Evolutionary conservation across 1,140 invertebrate species (phyloP).

Genomic region (Choristoneura fumiferana): DNA sequence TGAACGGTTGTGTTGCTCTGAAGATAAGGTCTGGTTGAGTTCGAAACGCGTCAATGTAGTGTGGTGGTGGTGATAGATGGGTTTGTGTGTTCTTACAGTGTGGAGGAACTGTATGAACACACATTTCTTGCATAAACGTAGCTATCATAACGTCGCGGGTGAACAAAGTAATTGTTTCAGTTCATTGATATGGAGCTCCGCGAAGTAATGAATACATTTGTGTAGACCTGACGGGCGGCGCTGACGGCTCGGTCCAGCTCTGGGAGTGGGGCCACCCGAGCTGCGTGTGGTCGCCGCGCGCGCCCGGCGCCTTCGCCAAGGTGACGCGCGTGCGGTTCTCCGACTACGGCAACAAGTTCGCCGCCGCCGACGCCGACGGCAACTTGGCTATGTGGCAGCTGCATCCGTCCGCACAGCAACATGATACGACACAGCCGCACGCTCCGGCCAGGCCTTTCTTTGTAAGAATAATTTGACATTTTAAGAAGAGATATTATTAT

Average conservation of each 20-base stretch:
- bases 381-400: slow-evolving; percentile 96
- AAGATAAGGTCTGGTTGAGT: too few relatives aligned
- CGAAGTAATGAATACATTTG: too few relatives aligned
- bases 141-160: too few relatives aligned
- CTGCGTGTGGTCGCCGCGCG: slow-evolving; percentile 92
- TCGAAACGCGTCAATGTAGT: too few relatives aligned
- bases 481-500: too few relatives aligned
- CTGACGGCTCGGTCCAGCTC: slow-evolving; percentile 97
- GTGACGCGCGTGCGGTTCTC: slow-evolving; percentile 97
- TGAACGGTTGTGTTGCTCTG: too few relatives aligned
- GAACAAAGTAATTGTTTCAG: too few relatives aligned
- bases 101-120: too few relatives aligned
- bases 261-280: slow-evolving; percentile 99
- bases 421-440: slow-evolving; percentile 40
- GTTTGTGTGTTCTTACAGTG: too few relatives aligned
- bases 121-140: too few relatives aligned
- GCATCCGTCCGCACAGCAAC: slow-evolving; percentile 83
- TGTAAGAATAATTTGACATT: slow-evolving; percentile 84
- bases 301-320: slow-evolving; percentile 94
- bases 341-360: slow-evolving; percentile 99
- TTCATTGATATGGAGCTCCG: too few relatives aligned
- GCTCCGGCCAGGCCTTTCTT: slow-evolving; percentile 95
- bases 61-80: too few relatives aligned
- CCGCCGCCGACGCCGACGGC: slow-evolving; percentile 95
- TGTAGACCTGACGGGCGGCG: slow-evolving; percentile 96